phyloP scores from a whole-genome alignment of 2,888 invertebrate species.

The Coleophora deauratella region DNA sequence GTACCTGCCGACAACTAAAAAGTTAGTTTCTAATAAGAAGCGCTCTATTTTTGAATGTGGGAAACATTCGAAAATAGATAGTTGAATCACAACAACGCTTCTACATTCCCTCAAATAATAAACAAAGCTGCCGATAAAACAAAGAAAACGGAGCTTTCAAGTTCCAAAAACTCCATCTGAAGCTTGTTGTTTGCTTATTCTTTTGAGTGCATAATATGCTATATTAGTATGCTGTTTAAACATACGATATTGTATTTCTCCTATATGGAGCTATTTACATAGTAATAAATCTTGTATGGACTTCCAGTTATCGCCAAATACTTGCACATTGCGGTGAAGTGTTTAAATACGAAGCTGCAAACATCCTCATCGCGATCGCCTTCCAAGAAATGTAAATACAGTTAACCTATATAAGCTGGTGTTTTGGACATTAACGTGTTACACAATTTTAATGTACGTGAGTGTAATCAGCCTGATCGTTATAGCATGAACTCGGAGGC shows the following conservation, averaged over 20 bases:
- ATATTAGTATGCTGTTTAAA: slow-evolving; percentile 6
- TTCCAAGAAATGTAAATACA: slow-evolving; percentile 62
- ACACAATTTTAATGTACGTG: slow-evolving; percentile 48
- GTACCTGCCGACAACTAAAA: too few species aligned
- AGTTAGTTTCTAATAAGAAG: too few species aligned
- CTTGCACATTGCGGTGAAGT: slow-evolving; percentile 36
- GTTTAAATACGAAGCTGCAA: too few species aligned
- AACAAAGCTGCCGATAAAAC: too few species aligned
- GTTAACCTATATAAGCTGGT: slow-evolving; percentile 54
- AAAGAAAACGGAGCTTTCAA: too few species aligned
- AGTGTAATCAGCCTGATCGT: slow-evolving; percentile 29
- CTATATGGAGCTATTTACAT: slow-evolving; percentile 32
- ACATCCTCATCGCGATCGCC: slow-evolving; percentile 56
- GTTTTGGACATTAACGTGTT: slow-evolving; percentile 57
- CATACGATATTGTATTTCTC: slow-evolving; percentile 20
- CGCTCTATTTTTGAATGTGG: too few species aligned
- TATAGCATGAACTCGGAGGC: slow-evolving; percentile 31
- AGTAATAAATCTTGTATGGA: slow-evolving; percentile 39
- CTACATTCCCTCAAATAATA: too few species aligned
- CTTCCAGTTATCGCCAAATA: slow-evolving; percentile 36
- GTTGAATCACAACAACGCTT: too few species aligned
- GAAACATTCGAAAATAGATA: too few species aligned
- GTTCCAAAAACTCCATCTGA: too few species aligned
- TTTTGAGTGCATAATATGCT: neutral
- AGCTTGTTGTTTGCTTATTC: too few species aligned